Conservation (phyloP, 2,113 vertebrate species). For the Vicugna pacos region DNA sequence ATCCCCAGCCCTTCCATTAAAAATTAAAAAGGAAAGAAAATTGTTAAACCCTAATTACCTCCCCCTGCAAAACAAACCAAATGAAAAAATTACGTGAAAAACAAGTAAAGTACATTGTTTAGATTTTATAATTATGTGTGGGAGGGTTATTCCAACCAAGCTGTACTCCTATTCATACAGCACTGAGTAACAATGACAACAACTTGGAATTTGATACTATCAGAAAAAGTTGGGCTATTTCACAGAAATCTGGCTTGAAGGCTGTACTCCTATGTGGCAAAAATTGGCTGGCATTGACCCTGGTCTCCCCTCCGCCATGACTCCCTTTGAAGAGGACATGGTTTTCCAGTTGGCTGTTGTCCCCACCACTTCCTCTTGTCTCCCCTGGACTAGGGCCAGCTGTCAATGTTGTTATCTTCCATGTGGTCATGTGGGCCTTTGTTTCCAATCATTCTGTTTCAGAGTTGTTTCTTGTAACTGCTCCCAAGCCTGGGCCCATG, state of each 20-base stretch:
- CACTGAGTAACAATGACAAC: background rate
- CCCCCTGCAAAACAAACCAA: too few relatives aligned
- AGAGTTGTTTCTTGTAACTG: background rate
- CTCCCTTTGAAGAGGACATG: background rate
- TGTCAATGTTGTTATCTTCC: background rate
- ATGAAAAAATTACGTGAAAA: too few relatives aligned
- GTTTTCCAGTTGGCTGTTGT: background rate
- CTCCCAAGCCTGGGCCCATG: background rate
- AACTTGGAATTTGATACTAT: background rate
- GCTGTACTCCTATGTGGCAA: background rate
- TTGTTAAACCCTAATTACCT: too few relatives aligned
- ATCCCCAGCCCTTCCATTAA: too few relatives aligned
- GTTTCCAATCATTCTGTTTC: background rate
- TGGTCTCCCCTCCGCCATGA: too few relatives aligned
- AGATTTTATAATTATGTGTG: background rate
- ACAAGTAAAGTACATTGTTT: too few relatives aligned
- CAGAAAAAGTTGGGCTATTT: background rate
- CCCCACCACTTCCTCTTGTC: background rate
- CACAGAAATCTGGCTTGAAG: background rate
- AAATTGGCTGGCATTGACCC: background rate
- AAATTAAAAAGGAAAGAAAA: too few relatives aligned
- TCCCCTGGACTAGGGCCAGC: background rate
- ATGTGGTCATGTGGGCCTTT: background rate
- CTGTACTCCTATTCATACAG: background rate
- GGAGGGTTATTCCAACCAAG: background rate